Conservation (phyloP, 2,797 vertebrate genomes). For the Microctenopoma lineatum region DNA sequence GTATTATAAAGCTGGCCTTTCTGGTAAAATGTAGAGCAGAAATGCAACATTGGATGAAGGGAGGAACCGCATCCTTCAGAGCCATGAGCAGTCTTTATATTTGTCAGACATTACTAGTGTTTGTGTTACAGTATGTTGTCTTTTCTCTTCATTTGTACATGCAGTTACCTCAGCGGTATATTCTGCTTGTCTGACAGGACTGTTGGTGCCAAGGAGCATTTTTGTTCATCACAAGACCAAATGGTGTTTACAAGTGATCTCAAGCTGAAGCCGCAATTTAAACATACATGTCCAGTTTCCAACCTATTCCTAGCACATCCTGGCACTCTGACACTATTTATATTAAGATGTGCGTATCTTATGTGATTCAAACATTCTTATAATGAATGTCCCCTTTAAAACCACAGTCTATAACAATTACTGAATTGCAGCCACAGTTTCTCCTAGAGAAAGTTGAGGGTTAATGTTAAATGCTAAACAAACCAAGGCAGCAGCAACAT, state of each 20-base stretch:
- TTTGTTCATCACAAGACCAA: background rate
- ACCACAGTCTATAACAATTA: background rate
- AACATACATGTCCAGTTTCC: background rate
- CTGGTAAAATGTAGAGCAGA: constrained; percentile 4
- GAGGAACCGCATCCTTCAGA: background rate
- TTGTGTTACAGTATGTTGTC: constrained; percentile 27
- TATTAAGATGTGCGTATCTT: background rate
- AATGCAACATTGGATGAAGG: constrained; percentile 2
- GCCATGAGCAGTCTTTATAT: background rate
- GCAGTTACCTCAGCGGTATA: constrained; percentile 7
- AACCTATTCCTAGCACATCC: background rate
- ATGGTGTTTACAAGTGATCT: background rate
- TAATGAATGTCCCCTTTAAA: constrained; percentile 3
- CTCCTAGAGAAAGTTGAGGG: background rate
- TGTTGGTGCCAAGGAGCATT: constrained; percentile 26
- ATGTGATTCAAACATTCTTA: background rate
- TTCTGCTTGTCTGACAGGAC: constrained; percentile 9
- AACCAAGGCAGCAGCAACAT: background rate
- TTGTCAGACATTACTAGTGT: constrained; percentile 3
- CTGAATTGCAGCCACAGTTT: no score
- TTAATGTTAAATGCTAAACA: background rate
- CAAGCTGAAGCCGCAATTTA: constrained; percentile 4
- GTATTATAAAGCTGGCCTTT: background rate
- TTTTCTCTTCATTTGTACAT: constrained; percentile 13
- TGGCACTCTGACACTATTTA: constrained; percentile 16